Percentiles rank a stretch among this genome's conserved stretches.
Evolutionary conservation across 2,797 vertebrate species (phyloP).

Genomic region (Enteromius radiatus): DNA sequence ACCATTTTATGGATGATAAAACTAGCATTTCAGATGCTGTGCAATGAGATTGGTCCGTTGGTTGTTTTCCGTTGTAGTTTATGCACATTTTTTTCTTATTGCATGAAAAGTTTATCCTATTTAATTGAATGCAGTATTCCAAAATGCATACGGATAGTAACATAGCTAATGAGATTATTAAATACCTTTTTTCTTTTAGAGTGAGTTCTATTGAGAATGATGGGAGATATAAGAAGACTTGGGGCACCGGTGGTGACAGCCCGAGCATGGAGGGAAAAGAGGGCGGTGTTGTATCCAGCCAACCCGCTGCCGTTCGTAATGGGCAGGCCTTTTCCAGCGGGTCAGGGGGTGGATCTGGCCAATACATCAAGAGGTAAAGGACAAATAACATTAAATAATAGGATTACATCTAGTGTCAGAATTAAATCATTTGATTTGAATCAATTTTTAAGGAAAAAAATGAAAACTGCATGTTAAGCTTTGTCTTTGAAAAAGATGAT

Average conservation of each 20-base stretch:
- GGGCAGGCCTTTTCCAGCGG: slow-evolving; percentile 72
- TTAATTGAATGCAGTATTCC: no score
- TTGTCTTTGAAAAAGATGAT: not conserved
- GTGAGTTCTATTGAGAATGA: slow-evolving; percentile 88
- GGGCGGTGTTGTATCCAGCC: slow-evolving; percentile 81
- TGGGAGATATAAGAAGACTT: slow-evolving; percentile 87
- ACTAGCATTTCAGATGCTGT: no score
- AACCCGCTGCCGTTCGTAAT: slow-evolving; percentile 80
- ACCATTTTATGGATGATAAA: no score
- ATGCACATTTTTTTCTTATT: no score
- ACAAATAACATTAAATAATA: not conserved
- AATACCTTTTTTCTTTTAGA: slow-evolving; percentile 68
- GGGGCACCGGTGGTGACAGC: slow-evolving; percentile 78
- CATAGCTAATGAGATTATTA: not conserved
- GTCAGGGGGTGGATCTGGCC: slow-evolving; percentile 75
- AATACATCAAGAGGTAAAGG: slow-evolving; percentile 88
- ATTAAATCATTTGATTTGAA: not conserved
- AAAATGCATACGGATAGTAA: no score
- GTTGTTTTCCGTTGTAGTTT: no score
- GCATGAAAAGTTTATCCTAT: no score
- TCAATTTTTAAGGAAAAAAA: not conserved
- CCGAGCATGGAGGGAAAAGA: slow-evolving; percentile 42
- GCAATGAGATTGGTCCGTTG: no score
- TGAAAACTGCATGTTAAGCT: not conserved
- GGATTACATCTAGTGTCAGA: not conserved